Conservation (phyloP, 2,888 invertebrate genomes). For the Liposcelis brunnea region DNA sequence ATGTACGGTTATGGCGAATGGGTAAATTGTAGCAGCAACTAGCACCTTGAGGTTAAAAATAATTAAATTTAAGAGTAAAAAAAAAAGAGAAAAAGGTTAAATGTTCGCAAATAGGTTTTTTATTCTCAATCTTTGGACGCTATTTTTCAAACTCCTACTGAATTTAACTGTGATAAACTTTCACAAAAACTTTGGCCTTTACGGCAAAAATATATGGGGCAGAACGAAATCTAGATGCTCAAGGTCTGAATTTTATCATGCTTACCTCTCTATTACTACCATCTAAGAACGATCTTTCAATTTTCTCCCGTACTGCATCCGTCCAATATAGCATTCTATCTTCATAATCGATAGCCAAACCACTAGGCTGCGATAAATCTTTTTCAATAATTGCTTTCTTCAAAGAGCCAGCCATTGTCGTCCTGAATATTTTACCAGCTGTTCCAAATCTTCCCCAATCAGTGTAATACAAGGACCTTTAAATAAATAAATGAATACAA, state of each 20-base stretch:
- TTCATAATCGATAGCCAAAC: slow-evolving; percentile 87
- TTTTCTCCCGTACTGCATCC: slow-evolving; percentile 87
- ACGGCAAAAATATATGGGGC: too few relatives aligned
- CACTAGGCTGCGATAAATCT: slow-evolving; percentile 87
- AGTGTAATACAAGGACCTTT: slow-evolving; percentile 70
- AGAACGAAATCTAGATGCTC: too few relatives aligned
- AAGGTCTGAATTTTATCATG: too few relatives aligned
- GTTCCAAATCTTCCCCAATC: slow-evolving; percentile 92
- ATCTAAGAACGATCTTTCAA: slow-evolving; percentile 78
- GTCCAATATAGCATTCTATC: slow-evolving; percentile 93
- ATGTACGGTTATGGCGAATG: slow-evolving; percentile 84
- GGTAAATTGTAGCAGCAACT: slow-evolving; percentile 82
- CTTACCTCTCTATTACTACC: slow-evolving; percentile 66
- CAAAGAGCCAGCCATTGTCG: slow-evolving; percentile 91
- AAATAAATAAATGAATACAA: slow-evolving; percentile 11
- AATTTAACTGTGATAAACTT: too few relatives aligned
- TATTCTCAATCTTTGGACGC: too few relatives aligned
- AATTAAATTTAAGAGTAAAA: neutral
- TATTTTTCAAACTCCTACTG: too few relatives aligned
- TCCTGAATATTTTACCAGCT: slow-evolving; percentile 81
- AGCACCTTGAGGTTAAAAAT: slow-evolving; percentile 29
- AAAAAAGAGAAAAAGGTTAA: too few relatives aligned
- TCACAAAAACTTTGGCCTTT: too few relatives aligned
- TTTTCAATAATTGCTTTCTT: slow-evolving; percentile 76
- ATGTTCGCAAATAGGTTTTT: too few relatives aligned